Conservation (phyloP, 2,888 invertebrate genomes). For the Dicyrtomina minuta region DNA sequence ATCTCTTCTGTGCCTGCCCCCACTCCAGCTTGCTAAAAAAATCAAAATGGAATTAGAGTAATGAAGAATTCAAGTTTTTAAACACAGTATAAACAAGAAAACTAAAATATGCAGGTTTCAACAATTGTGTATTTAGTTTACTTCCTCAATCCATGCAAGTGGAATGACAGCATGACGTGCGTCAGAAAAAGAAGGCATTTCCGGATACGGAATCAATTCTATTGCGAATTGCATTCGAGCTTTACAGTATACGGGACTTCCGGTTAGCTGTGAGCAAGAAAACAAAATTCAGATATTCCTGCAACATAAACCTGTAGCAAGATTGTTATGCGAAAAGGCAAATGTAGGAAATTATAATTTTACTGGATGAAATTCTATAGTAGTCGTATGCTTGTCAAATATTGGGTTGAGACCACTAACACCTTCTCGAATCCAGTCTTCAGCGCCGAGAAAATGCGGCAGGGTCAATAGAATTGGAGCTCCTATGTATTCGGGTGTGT, state of each 20-base stretch:
- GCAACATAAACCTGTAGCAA: not conserved
- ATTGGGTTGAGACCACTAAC: constrained; percentile 13
- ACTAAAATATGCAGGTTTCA: too few species aligned
- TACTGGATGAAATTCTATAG: constrained; percentile 17
- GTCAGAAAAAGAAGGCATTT: constrained; percentile 40
- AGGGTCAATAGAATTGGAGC: constrained; percentile 8
- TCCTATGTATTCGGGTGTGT: not conserved
- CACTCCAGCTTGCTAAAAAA: not conserved
- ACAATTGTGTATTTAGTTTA: too few species aligned
- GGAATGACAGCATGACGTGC: constrained; percentile 32
- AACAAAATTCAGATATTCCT: not conserved
- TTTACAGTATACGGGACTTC: constrained; percentile 33
- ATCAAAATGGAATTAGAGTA: too few species aligned
- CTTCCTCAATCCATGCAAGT: constrained; percentile 37
- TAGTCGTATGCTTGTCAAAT: constrained; percentile 20
- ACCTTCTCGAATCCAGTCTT: not conserved
- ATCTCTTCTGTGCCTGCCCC: not conserved
- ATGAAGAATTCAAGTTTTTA: too few species aligned
- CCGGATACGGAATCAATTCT: constrained; percentile 37
- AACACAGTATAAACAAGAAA: too few species aligned
- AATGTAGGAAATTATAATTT: not conserved
- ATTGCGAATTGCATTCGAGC: constrained; percentile 37
- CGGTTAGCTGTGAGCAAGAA: constrained; percentile 32
- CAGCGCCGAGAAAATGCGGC: constrained; percentile 17
- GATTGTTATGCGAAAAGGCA: not conserved